phyloP scores from a whole-genome alignment of 2,888 invertebrate genomes.

The Automeris io region DNA sequence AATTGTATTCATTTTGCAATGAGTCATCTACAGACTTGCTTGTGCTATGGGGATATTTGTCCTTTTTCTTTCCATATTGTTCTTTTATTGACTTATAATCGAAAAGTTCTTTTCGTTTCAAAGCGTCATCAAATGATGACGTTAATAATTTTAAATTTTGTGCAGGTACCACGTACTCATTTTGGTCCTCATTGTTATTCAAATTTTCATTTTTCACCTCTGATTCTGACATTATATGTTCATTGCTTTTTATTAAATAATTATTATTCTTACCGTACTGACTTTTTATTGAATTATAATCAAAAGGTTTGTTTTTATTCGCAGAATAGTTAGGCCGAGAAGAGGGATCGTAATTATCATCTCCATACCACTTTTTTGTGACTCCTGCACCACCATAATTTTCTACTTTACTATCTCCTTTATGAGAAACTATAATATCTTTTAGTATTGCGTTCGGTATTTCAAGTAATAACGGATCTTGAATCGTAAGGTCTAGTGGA shows the following conservation, averaged over 20 bases:
- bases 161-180: slow-evolving; percentile 1
- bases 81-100: slow-evolving; percentile 31
- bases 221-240: not conserved
- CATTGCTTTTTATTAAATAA: slow-evolving; percentile 5
- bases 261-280: slow-evolving; percentile 13
- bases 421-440: slow-evolving; percentile 49
- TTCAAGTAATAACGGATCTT: slow-evolving; percentile 55
- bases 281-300: slow-evolving; percentile 22
- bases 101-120: slow-evolving; percentile 18
- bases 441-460: slow-evolving; percentile 57
- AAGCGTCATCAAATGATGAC: slow-evolving; percentile 6
- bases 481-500: slow-evolving; percentile 83
- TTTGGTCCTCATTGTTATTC: slow-evolving; percentile 10
- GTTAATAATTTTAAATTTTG: not conserved
- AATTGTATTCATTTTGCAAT: slow-evolving; percentile 1
- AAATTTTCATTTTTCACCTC: slow-evolving; percentile 1
- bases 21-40: not conserved
- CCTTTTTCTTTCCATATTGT: slow-evolving; percentile 28
- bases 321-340: slow-evolving; percentile 19
- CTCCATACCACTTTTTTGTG: slow-evolving; percentile 30
- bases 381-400: slow-evolving; percentile 26
- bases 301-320: slow-evolving; percentile 18
- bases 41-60: slow-evolving; percentile 8
- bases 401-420: slow-evolving; percentile 30
- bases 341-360: slow-evolving; percentile 23